Evolutionary conservation across 2,113 vertebrate species (phyloP), one percentile per base, ranked within the genome.

Genomic region (Brachirus orientalis): DNA sequence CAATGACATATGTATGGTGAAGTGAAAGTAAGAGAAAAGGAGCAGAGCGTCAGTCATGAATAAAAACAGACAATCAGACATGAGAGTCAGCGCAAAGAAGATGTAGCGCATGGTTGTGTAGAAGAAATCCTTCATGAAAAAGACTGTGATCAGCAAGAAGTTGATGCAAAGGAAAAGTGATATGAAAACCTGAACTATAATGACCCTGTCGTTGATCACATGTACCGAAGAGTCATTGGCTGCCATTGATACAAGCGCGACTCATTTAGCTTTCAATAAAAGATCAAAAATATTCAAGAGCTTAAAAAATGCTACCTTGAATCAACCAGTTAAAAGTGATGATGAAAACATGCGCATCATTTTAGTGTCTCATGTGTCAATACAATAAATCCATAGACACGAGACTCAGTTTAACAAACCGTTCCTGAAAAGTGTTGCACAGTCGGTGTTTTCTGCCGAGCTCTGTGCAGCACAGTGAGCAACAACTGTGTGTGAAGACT

Each of bases 31-130:
- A 6, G 0, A 18, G 0, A 72, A 17, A 6, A 87, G 10, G 0
- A 83, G 62, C 8, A 85, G 7, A 4, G 67, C 10, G 8, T 89
- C 16, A 0, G 60, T n/a, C 8, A 86, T 0, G 3, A 80, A 0
- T 14, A 91, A 71, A 20, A 66, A 62, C 3, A 84, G 0, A 0
- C 56, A 28, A 47, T 91, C 90, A 54, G 69, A 75, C 13, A 72
- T 9, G 2, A 91, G 33, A 13, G 78, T 82, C 3, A 67, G 22
- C 9, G 75, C 80, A 53, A 90, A 91, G 9, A 91, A 63, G 7
- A 91, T 55, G 46, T 92, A 91, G 4, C 90, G 85, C 52, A 70
- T 77, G 11, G 65, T 71, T 33, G 54, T 84, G 8, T 72, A 64
- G 47, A 89, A 86, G 36, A 7, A 17, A 6, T 77, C 69, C 35